These are phyloP conservation scores for Neoascia interrupta DNA, from an alignment of 2,888 invertebrate genomes.

Conservation along the genomic window DNA sequence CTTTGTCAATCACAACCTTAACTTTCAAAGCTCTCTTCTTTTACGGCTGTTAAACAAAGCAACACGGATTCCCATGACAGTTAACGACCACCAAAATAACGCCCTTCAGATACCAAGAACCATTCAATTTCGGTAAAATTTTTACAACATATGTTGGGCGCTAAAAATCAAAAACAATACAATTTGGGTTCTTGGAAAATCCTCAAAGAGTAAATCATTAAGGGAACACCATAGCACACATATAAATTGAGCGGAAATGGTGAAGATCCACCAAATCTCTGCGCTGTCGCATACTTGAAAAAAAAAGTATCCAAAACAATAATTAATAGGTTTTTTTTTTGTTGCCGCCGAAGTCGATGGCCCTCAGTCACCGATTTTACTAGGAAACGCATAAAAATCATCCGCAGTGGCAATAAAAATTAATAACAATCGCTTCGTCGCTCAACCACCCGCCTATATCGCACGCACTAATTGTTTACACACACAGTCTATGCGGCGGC, in stretches of 20 bases:
- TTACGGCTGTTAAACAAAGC: no score
- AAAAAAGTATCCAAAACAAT: not conserved
- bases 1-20: no score
- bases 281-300: constrained; percentile 1
- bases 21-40: no score
- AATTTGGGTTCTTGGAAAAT: constrained; percentile 7
- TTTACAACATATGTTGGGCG: constrained; percentile 6
- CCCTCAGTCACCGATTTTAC: constrained; percentile 20
- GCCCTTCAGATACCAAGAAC: constrained; percentile 39
- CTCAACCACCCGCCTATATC: constrained; percentile 2
- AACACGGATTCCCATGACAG: no score
- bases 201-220: constrained; percentile 2
- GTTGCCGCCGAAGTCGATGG: not conserved
- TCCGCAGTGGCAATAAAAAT: constrained; percentile 43
- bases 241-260: constrained; percentile 28
- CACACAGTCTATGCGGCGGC: no score
- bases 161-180: not conserved
- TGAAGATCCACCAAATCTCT: constrained; percentile 8
- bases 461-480: constrained; percentile 34
- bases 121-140: not conserved
- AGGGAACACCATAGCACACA: no score
- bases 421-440: constrained; percentile 45
- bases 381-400: constrained; percentile 46
- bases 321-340: constrained; percentile 26
- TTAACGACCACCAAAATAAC: no score